Base-by-base conservation (phyloP, 2,113 vertebrate species). In the Solea senegalensis region DNA sequence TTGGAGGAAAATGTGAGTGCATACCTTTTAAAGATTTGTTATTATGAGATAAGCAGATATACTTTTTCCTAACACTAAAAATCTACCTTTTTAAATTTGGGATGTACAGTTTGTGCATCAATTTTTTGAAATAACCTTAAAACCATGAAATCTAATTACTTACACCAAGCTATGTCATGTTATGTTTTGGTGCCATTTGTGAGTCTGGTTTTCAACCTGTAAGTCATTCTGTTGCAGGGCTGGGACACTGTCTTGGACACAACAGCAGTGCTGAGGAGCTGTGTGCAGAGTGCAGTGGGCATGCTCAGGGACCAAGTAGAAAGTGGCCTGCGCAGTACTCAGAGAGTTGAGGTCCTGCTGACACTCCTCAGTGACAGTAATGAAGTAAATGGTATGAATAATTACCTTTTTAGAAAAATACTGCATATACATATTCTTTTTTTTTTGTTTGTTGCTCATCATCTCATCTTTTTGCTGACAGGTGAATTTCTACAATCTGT, bases 281-380 rank as follows among this genome's bases (percentile, higher is more conserved):
- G 97, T 40, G 93, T 98, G 21, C 98, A 98, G 78, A 92, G 92
- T 3, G 97, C 98, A 1, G 96, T 98, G 21, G 93, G 96, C 11
- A 95, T 97, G 94, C 93, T 99, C 0, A 86, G 84, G 50, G 97
- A 98, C 83, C 92, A 92, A 63, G 85, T 86, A 0, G 88, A 93
- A 41, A 50, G 85, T 16, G 66, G 88, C 0, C 57, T 74, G 9
- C 95, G 96, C 34, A 95, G 94, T 60, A 94, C 93, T 45, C 88
- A 44, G 55, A 91, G 98, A 69, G 94, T 99, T 58, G 86, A 95
- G 78, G 90, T 98, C 10, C 94, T 99, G 2, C 93, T 98, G 28
- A 76, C 86, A n/a, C 93, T 98, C 1, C 71, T 99, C 16, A 90
- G 65, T 8, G 90, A 95, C 21, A 80, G 87, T 5, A 74, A 90